Conservation (phyloP, 2,888 invertebrate genomes). For the Leptopilina syphax region DNA sequence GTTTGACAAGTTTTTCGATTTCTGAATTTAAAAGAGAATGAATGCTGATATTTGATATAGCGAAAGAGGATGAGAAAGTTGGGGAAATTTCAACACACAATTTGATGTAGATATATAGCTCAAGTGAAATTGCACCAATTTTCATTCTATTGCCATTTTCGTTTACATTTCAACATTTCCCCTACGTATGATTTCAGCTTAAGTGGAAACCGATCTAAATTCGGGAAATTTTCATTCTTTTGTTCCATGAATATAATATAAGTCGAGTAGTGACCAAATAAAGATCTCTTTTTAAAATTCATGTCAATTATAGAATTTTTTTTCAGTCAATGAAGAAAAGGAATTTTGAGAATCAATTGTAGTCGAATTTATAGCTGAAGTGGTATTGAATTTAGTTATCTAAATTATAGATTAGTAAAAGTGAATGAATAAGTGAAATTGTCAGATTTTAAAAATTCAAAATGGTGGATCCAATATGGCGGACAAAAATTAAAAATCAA, state of each 20-base stretch:
- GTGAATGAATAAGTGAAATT: no score
- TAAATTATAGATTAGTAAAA: no score
- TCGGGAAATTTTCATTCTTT: background rate
- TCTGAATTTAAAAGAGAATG: background rate
- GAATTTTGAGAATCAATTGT: no score
- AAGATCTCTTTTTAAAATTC: background rate
- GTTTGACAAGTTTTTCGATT: background rate
- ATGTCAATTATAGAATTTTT: background rate
- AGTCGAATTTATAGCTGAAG: no score
- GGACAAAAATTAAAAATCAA: no score
- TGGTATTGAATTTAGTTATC: no score
- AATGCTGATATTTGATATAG: background rate
- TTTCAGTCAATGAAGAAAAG: background rate
- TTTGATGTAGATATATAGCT: background rate
- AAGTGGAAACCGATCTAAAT: conserved; percentile 11
- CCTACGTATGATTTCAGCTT: conserved; percentile 16
- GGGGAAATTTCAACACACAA: conserved; percentile 4
- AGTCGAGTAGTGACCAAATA: background rate
- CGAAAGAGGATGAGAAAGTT: background rate
- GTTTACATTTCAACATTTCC: conserved; percentile 17
- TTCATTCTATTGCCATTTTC: conserved; percentile 6
- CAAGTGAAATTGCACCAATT: conserved; percentile 29
- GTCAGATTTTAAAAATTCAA: no score
- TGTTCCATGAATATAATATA: background rate
- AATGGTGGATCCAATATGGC: no score